Evolutionary conservation across 2,797 vertebrate species (phyloP).

Genomic region (Falco novaeseelandiae): DNA sequence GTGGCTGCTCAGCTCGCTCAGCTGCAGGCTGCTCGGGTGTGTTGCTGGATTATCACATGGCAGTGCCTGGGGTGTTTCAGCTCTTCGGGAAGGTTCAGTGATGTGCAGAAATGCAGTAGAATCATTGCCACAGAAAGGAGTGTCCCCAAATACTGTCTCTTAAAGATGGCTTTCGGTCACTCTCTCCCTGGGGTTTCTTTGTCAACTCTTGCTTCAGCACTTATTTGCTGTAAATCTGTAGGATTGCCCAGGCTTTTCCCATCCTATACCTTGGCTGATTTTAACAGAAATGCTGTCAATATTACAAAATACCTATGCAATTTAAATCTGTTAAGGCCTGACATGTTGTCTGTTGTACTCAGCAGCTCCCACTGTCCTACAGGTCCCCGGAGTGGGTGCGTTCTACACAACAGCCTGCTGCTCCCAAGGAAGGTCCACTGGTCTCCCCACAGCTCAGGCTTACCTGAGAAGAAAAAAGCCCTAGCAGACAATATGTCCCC

Average conservation of each 20-base stretch:
- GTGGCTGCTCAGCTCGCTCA: neutral
- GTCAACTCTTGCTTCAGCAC: neutral
- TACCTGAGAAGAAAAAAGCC: neutral
- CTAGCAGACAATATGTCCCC: neutral
- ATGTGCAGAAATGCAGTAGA: accelerated
- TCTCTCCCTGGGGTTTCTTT: neutral
- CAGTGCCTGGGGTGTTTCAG: neutral
- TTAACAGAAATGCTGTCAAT: neutral
- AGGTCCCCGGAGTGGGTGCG: accelerated
- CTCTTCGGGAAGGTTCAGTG: neutral
- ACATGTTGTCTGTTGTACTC: neutral
- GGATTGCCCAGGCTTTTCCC: neutral
- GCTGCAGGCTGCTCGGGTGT: neutral
- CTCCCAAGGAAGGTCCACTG: neutral
- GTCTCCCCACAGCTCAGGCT: neutral
- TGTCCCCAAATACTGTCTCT: neutral
- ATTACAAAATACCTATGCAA: neutral
- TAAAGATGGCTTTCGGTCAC: neutral
- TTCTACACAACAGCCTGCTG: neutral
- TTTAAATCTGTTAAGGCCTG: neutral
- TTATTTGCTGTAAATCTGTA: neutral
- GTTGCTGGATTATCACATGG: neutral
- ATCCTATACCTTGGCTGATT: neutral
- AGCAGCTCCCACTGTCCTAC: neutral
- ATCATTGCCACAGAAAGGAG: neutral